Conservation (phyloP, 2,888 invertebrate species). For the Agriotes lineatus region DNA sequence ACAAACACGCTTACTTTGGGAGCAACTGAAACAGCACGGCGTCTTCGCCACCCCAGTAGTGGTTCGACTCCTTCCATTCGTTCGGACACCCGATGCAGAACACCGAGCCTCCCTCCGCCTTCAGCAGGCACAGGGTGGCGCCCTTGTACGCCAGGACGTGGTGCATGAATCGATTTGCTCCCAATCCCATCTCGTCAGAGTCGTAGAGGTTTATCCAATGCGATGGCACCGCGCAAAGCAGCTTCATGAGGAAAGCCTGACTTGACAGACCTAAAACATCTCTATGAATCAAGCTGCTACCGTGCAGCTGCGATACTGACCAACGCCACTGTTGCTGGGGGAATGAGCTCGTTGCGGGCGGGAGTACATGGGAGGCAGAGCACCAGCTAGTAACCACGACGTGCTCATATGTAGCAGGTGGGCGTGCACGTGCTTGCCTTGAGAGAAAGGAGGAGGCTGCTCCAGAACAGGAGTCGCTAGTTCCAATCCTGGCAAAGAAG, state of each 20-base stretch:
- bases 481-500: conserved; percentile 69
- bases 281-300: too few species aligned
- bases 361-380: conserved; percentile 62
- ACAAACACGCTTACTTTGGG: conserved; percentile 72
- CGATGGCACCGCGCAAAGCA: conserved; percentile 77
- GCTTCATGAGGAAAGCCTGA: conserved; percentile 71
- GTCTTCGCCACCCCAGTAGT: conserved; percentile 87
- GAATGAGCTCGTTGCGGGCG: conserved; percentile 63
- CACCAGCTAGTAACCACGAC: conserved; percentile 65
- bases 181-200: conserved; percentile 87
- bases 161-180: conserved; percentile 85
- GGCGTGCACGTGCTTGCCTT: conserved; percentile 57
- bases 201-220: conserved; percentile 90
- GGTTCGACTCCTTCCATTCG: conserved; percentile 90
- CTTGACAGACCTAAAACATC: conserved; percentile 58
- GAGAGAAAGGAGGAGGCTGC: conserved; percentile 67
- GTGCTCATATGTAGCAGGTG: conserved; percentile 64
- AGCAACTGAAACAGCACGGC: conserved; percentile 81
- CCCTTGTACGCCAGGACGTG: conserved; percentile 86
- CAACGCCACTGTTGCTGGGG: conserved; percentile 62
- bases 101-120: conserved; percentile 72
- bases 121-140: conserved; percentile 74
- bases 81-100: conserved; percentile 82
- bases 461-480: conserved; percentile 83
- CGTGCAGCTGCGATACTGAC: too few species aligned